Base-by-base conservation (phyloP, 2,888 invertebrate genomes). In the Spisula solida region DNA sequence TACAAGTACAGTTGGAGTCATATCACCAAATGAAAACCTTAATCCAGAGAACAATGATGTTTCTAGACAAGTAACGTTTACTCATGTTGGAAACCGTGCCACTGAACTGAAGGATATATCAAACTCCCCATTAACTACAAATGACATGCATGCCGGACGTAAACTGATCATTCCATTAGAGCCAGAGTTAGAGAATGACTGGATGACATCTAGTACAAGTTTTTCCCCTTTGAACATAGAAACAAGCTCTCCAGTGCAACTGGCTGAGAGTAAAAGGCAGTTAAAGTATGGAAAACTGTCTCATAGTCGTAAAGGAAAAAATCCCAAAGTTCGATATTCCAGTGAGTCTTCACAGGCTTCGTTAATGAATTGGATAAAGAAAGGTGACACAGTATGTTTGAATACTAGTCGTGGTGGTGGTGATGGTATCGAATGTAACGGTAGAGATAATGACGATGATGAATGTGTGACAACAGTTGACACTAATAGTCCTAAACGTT, bases 161-260 rank as follows among this genome's bases (percentile, higher is more conserved):
- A 94, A 92, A 55, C 75, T 93, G 2, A 88, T 94, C 55, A 93
- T 94, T 82, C 94, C 94, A 0, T 86, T 94, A 34, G 92, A 94
- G 81, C 92, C 94, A 16, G 91, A 90, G 20, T 90, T 94, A 48
- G 92, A 89, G 16, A 85, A 85, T 51, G 83, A 82, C 25, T 85
- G 85, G 85, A 48, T 34, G 34, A 34, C 25, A 8, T 16, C 31
- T 41, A 6, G 51, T n/a, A 51, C 55, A 2, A 85, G 79, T 56
- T 78, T 41, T 25, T 85, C 79, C 16, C 85, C 85, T 29, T 78
- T 85, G 51, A 85, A 55, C 51, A 79, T 79, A n/a, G 79, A 79
- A 51, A 85, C 14, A 41, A 75, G 48, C 10, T 55, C 55, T 0
- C 85, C 79, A 20, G 51, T 41, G 16, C 78, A 79, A 51, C 25